A percentile compares a stretch with the other conserved stretches of the same genome.
These are phyloP conservation scores for Triops cancriformis DNA, from an alignment of 1,140 invertebrate genomes.

Conservation along the genomic window DNA sequence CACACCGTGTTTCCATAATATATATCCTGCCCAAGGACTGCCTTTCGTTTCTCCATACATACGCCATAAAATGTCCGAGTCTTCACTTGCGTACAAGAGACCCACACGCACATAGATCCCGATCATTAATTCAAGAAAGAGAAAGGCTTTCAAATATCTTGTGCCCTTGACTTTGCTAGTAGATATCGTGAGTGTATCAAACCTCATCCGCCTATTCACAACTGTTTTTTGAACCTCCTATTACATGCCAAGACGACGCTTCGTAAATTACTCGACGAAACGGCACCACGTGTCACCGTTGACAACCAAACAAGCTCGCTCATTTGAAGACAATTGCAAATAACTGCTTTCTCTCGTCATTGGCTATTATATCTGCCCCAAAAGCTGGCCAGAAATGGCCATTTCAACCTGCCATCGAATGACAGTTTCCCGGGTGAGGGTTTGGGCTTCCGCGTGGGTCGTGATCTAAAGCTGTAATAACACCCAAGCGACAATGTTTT, in stretches of 20 bases:
- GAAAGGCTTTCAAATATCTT: background rate
- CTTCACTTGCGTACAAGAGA: background rate
- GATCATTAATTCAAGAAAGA: conserved; percentile 11
- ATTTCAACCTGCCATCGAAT: background rate
- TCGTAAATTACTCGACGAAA: too few relatives aligned
- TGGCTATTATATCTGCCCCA: too few relatives aligned
- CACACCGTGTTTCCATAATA: background rate
- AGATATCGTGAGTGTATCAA: background rate
- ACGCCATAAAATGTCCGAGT: background rate
- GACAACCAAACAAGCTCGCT: too few relatives aligned
- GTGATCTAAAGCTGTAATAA: background rate
- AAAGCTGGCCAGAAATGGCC: too few relatives aligned
- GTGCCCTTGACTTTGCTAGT: background rate
- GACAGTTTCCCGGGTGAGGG: background rate
- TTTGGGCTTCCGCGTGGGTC: background rate
- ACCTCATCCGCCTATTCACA: too few relatives aligned
- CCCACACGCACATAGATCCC: background rate
- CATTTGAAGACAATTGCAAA: too few relatives aligned
- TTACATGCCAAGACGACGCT: too few relatives aligned
- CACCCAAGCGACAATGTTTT: background rate
- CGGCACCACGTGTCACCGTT: too few relatives aligned
- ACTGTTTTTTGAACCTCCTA: too few relatives aligned
- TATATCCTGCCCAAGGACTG: background rate
- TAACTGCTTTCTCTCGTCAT: too few relatives aligned
- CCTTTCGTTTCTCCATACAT: background rate